Percentiles rank a stretch among this genome's conserved stretches.
Conservation (phyloP, 2,113 vertebrate genomes). For the Etia nguti region DNA sequence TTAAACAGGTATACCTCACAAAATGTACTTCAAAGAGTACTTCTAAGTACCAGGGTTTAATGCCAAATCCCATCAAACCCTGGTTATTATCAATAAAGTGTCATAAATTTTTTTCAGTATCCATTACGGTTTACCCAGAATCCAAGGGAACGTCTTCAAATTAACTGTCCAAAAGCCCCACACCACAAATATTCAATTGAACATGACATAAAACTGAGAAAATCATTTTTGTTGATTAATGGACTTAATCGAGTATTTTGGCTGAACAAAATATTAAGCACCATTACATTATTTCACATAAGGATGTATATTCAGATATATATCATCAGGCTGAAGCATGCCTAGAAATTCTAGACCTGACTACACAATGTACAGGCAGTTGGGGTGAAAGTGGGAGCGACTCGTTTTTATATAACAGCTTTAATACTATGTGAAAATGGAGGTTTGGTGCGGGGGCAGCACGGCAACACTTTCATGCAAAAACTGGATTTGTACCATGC, state of each 20-base stretch:
- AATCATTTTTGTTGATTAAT: background rate
- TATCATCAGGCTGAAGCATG: background rate
- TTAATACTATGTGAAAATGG: background rate
- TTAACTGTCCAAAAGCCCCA: background rate
- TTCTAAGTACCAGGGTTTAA: background rate
- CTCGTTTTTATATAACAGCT: background rate
- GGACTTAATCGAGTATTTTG: background rate
- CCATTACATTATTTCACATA: background rate
- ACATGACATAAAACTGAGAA: background rate
- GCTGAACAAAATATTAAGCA: background rate
- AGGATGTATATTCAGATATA: background rate
- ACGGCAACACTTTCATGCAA: constrained; percentile 22
- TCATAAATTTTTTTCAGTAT: background rate
- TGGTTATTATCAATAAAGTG: background rate
- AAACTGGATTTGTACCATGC: constrained; percentile 44
- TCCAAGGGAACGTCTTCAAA: background rate
- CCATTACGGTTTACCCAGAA: background rate
- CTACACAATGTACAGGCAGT: background rate
- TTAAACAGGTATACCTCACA: background rate
- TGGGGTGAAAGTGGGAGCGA: background rate
- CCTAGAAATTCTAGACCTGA: background rate
- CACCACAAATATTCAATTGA: background rate
- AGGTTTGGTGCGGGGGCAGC: constrained; percentile 50
- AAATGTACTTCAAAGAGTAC: background rate
- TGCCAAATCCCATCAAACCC: background rate